phyloP scores from a whole-genome alignment of 1,140 invertebrate genomes.

The Papilio aristodemus region DNA sequence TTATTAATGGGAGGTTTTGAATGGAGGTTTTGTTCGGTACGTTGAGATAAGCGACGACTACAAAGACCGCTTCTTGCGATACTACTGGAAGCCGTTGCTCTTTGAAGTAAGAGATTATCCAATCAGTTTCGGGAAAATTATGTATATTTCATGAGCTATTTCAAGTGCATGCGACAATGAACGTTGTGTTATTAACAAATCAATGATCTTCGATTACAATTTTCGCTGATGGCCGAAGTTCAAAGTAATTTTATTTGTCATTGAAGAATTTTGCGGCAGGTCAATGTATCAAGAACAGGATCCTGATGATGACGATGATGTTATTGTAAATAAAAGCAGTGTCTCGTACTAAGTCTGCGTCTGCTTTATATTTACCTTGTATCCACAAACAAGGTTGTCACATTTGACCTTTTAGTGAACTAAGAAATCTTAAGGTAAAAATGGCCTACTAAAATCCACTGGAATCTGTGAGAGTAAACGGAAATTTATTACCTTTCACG shows the following conservation, averaged over 20 bases:
- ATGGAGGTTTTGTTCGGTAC: constrained; percentile 43
- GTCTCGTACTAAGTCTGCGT: too few relatives aligned
- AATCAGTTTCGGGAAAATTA: constrained; percentile 24
- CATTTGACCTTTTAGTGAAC: too few relatives aligned
- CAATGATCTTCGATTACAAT: background rate
- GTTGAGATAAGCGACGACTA: constrained; percentile 29
- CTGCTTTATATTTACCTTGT: too few relatives aligned
- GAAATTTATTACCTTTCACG: too few relatives aligned
- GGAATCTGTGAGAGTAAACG: background rate
- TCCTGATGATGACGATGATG: background rate
- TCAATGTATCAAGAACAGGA: background rate
- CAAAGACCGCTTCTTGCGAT: constrained; percentile 37
- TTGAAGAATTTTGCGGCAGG: background rate
- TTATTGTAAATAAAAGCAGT: background rate
- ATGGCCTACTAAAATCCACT: background rate
- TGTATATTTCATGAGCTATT: constrained; percentile 16
- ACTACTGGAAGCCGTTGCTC: constrained; percentile 38
- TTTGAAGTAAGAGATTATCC: constrained; percentile 31
- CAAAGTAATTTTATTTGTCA: background rate
- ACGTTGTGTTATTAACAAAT: background rate
- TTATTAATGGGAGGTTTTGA: constrained; percentile 44
- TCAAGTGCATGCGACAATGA: constrained; percentile 1
- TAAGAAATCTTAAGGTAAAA: too few relatives aligned
- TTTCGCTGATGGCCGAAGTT: background rate
- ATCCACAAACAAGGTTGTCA: too few relatives aligned